Evolutionary conservation across 2,888 invertebrate species (phyloP).

Genomic region (Cartodere bifasciata): DNA sequence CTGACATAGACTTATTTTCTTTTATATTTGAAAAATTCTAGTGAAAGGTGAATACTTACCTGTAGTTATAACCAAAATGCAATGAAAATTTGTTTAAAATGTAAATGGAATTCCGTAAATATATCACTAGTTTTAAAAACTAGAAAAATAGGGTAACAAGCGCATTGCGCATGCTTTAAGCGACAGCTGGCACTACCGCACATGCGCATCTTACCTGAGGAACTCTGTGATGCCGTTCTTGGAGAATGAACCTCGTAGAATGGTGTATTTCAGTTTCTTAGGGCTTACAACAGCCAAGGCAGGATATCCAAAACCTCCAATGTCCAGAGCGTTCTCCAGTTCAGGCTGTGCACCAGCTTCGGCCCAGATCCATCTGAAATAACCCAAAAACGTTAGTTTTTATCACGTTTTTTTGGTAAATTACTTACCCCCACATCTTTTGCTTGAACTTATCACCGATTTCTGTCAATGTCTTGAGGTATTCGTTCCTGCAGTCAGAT

Average conservation of each 20-base stretch:
- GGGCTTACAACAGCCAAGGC: conserved; percentile 95
- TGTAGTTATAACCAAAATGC: too few relatives aligned
- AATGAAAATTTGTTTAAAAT: too few relatives aligned
- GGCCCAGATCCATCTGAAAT: conserved; percentile 77
- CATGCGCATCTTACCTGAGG: conserved; percentile 51
- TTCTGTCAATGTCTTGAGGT: conserved; percentile 56
- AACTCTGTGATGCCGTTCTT: conserved; percentile 93
- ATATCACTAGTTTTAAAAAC: too few relatives aligned
- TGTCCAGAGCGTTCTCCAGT: conserved; percentile 80
- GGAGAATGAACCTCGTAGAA: conserved; percentile 87
- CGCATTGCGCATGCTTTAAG: too few relatives aligned
- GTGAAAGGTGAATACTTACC: conserved; percentile 7
- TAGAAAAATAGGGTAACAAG: too few relatives aligned
- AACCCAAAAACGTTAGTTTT: conserved; percentile 23
- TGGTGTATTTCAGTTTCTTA: conserved; percentile 93
- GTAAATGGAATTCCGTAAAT: too few relatives aligned
- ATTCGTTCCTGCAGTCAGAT: conserved; percentile 81
- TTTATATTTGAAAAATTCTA: too few relatives aligned
- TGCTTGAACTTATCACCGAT: conserved; percentile 87
- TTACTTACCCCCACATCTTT: conserved; percentile 70
- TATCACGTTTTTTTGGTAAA: not conserved
- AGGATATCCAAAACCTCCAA: conserved; percentile 97
- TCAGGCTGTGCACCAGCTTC: conserved; percentile 79
- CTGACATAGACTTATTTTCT: too few relatives aligned
- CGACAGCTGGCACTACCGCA: too few relatives aligned